phyloP scores from a whole-genome alignment of 1,140 invertebrate species.

The Mercenaria mercenaria region DNA sequence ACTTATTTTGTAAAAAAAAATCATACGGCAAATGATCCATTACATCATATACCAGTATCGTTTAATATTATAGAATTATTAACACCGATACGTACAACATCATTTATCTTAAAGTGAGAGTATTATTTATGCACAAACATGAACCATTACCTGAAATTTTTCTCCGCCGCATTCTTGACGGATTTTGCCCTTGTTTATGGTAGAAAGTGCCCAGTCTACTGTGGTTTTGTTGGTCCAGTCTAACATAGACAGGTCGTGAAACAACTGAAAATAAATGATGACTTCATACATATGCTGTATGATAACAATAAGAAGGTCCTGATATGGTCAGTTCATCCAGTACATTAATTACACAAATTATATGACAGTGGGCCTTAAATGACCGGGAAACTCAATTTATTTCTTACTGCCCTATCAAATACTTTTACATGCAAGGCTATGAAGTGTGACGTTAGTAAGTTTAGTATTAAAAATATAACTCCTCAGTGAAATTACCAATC shows the following conservation, averaged over 20 bases:
- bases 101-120: too few species aligned
- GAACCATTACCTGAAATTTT: neutral
- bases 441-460: neutral
- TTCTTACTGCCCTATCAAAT: neutral
- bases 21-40: too few species aligned
- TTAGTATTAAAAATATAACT: too few species aligned
- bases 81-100: too few species aligned
- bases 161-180: slow-evolving; percentile 4
- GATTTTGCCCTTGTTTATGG: neutral
- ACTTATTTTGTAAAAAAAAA: too few species aligned
- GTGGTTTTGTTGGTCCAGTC: slow-evolving; percentile 41
- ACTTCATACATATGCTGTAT: neutral
- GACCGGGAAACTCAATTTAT: neutral
- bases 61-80: too few species aligned
- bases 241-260: neutral
- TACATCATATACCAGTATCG: too few species aligned
- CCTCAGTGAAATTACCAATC: too few species aligned
- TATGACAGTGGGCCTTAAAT: too few species aligned
- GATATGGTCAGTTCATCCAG: neutral
- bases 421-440: neutral
- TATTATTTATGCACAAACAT: too few species aligned
- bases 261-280: neutral
- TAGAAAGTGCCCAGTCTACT: neutral
- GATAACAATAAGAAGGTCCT: neutral
- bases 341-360: neutral